Evolutionary conservation across 1,140 invertebrate genomes (phyloP), one percentile per base, ranked within the genome.

Genomic region (Pogonomyrmex californicus): DNA sequence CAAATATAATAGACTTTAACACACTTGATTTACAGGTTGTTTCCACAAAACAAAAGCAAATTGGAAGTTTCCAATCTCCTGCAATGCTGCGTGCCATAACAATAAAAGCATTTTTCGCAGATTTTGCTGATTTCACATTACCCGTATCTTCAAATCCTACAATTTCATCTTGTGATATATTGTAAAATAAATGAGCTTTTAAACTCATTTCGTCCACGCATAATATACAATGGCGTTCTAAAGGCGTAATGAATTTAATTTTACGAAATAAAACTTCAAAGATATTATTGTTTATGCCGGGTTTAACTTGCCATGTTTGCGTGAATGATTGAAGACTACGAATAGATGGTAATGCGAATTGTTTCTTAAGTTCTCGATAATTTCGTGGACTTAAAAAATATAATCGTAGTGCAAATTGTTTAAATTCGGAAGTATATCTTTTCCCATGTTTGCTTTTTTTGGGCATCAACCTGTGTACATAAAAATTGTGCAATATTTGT

Each of bases 41-140:
- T 71, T 71, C 68, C 1, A 71, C 23, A 4, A 71, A 71, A 54
- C 68, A 54, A 9, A 17, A 71, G 7, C 68, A 71, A n/a, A n/a
- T n/a, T n/a, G n/a, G n/a, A n/a, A 71, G 23, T 71, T 71, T 71
- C 68, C 44, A 71, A 9, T 51, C 54, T 17, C 68, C 68, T 51
- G 68, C 33, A 36, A 54, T 71, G 1, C 68, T 71, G 54, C 68
- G 68, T n/a, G 49, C 68, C 68, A 71, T 71, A 17, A 71, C n/a
- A n/a, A 71, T 49, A n/a, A 71, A 71, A 51, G 3, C 49, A n/a
- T 23, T 36, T 71, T 71, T 71, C n/a, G 30, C 49, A 38, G 49
- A 17, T 4, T 54, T 0, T 2, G 33, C 9, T 1, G 1, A 33
- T 71, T 71, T 71, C 4, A 36, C 4, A 1, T 54, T n/a, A 3